Percentiles rank a stretch among this genome's conserved stretches.
Evolutionary conservation across 2,113 vertebrate species (phyloP).

Genomic region (Euleptes europaea): DNA sequence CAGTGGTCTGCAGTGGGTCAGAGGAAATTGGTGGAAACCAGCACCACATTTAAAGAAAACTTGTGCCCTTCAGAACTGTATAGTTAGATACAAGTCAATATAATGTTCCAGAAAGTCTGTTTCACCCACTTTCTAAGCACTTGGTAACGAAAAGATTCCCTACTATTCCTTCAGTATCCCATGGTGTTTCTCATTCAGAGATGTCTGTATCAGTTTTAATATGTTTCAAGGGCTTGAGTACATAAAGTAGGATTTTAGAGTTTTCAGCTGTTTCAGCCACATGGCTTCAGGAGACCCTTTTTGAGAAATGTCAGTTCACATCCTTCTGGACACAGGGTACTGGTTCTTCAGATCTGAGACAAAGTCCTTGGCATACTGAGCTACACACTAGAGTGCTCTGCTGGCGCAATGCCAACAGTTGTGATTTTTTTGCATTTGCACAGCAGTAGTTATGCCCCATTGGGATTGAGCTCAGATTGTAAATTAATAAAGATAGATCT

Average conservation of each 20-base stretch:
- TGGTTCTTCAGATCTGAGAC: neutral
- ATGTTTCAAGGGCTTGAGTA: too few relatives aligned
- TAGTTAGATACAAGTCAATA: too few relatives aligned
- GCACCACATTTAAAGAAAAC: too few relatives aligned
- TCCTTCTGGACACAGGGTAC: neutral
- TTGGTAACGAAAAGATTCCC: too few relatives aligned
- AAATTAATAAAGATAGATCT: neutral
- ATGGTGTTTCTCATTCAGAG: too few relatives aligned
- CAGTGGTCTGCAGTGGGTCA: too few relatives aligned
- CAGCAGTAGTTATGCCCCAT: neutral
- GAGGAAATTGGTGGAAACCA: too few relatives aligned
- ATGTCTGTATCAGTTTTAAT: too few relatives aligned
- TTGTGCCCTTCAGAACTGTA: too few relatives aligned
- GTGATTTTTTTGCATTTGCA: neutral
- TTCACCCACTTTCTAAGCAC: too few relatives aligned
- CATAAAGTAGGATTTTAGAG: neutral
- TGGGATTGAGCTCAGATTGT: neutral
- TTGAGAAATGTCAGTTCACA: neutral
- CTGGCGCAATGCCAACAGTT: neutral
- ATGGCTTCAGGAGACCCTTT: neutral
- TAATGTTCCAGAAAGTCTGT: too few relatives aligned
- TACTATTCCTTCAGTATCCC: too few relatives aligned
- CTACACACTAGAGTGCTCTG: neutral
- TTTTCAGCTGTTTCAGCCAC: neutral
- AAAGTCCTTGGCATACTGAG: neutral